phyloP scores from a whole-genome alignment of 2,113 vertebrate species.

The Onychorhynchus coronatus region DNA sequence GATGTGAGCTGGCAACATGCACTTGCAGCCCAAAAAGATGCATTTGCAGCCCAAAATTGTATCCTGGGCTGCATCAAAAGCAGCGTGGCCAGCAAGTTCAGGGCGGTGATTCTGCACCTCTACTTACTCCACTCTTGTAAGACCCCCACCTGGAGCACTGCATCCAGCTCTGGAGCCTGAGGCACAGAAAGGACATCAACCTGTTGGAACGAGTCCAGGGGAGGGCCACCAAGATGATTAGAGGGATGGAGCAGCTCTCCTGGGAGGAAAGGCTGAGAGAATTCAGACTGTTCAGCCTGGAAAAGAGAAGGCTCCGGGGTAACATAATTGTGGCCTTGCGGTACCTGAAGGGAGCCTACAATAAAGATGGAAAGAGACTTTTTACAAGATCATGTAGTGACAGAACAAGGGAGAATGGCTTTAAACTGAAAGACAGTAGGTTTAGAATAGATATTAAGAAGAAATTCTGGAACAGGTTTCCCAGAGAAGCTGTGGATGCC shows the following conservation, averaged over 20 bases:
- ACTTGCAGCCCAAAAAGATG: not conserved
- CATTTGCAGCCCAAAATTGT: fast-evolving
- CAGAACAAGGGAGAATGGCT: not conserved
- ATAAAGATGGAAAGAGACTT: not conserved
- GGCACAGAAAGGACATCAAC: not conserved
- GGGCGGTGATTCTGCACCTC: not conserved
- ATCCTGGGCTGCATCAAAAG: not conserved
- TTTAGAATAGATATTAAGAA: not conserved
- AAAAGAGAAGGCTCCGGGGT: not conserved
- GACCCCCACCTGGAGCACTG: not conserved
- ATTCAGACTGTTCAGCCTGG: not conserved
- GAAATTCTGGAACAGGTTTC: not conserved
- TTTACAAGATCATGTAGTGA: not conserved
- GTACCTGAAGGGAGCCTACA: not conserved
- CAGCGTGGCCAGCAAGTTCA: fast-evolving
- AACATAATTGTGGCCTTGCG: not conserved
- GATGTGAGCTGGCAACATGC: too few relatives aligned
- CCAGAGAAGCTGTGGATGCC: not conserved
- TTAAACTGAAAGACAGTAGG: not conserved
- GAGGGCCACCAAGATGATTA: not conserved
- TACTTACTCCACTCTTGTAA: not conserved
- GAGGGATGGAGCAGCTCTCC: not conserved
- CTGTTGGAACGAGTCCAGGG: not conserved
- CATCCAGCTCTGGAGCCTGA: not conserved
- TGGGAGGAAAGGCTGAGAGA: not conserved